Evolutionary conservation across 2,113 vertebrate species (phyloP).

Genomic region (Cyanoramphus novaezelandiae): DNA sequence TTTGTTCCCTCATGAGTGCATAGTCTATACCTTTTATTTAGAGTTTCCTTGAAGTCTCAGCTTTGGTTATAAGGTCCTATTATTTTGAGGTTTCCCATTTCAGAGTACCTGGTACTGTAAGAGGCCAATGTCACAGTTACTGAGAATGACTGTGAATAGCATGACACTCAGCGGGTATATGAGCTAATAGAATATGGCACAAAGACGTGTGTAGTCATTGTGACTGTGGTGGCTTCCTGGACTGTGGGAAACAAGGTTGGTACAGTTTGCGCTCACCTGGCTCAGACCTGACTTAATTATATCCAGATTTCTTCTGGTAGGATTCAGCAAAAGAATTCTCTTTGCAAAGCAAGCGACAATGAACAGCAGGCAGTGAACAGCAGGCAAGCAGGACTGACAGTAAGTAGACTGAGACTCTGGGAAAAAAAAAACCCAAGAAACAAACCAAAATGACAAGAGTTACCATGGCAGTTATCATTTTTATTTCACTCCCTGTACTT

Average conservation of each 20-base stretch:
- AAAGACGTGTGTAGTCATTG: accelerated
- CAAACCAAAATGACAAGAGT: not conserved
- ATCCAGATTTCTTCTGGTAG: not conserved
- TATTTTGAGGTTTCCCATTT: not conserved
- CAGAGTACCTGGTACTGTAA: not conserved
- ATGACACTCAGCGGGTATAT: too few species aligned
- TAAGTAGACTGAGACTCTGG: not conserved
- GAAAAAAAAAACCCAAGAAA: not conserved
- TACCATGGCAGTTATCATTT: not conserved
- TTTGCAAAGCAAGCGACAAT: not conserved
- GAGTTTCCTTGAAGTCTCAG: not conserved
- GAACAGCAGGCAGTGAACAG: not conserved
- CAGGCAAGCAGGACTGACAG: not conserved
- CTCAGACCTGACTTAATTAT: not conserved
- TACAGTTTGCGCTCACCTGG: not conserved
- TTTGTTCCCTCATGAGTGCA: not conserved
- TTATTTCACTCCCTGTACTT: not conserved
- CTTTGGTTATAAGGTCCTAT: not conserved
- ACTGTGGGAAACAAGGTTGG: not conserved
- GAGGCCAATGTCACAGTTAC: not conserved
- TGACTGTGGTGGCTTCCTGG: not conserved
- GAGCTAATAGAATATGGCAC: not conserved
- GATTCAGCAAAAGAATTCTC: not conserved
- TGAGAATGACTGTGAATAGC: not conserved
- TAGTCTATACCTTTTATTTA: not conserved